Conservation (phyloP, 2,888 invertebrate genomes). For the Lithophane leautieri region DNA sequence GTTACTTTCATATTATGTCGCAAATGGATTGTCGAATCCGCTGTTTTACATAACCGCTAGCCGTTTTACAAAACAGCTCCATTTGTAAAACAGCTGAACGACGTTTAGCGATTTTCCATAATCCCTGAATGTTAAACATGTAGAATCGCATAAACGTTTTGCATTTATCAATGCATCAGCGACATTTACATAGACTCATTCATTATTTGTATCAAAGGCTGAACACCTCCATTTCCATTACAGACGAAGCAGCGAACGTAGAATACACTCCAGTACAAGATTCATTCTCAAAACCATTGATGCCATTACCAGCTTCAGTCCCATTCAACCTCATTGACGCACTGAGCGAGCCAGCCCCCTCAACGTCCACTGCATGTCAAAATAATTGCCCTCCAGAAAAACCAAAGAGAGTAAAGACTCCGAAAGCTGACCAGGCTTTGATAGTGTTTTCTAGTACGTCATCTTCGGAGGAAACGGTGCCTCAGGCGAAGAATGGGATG, state of each 20-base stretch:
- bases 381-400: slow-evolving; percentile 76
- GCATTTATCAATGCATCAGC: too few species aligned
- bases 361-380: slow-evolving; percentile 75
- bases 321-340: slow-evolving; percentile 80
- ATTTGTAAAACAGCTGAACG: too few species aligned
- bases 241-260: slow-evolving; percentile 72
- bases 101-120: too few species aligned
- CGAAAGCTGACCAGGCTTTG: slow-evolving; percentile 76
- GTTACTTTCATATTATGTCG: too few species aligned
- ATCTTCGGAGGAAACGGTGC: slow-evolving; percentile 80
- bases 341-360: slow-evolving; percentile 79
- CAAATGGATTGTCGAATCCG: too few species aligned
- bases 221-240: slow-evolving; percentile 16
- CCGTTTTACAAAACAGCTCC: too few species aligned
- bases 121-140: too few species aligned
- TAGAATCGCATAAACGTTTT: too few species aligned
- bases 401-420: slow-evolving; percentile 67
- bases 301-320: slow-evolving; percentile 35
- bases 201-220: neutral
- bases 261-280: slow-evolving; percentile 81
- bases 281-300: slow-evolving; percentile 56
- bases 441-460: slow-evolving; percentile 83
- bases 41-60: too few species aligned
- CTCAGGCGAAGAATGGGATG: slow-evolving; percentile 60
- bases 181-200: neutral